Conservation (phyloP, 2,888 invertebrate genomes). For the Yponomeuta sedellus region DNA sequence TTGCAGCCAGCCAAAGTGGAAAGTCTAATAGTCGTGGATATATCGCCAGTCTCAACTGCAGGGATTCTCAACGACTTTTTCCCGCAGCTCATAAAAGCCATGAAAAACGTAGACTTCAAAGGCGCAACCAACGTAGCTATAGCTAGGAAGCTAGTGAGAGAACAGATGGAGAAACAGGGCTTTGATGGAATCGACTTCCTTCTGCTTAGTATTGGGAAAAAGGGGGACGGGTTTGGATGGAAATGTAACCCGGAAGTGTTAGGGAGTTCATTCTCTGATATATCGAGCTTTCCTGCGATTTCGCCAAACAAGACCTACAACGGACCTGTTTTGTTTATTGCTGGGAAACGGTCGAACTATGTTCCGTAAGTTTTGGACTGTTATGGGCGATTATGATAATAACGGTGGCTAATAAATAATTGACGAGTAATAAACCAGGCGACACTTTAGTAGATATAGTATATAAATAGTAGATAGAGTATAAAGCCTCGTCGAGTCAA, state of each 20-base stretch:
- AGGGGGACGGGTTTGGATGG: constrained; percentile 43
- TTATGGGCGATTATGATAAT: neutral
- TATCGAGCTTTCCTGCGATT: constrained; percentile 43
- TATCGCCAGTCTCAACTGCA: constrained; percentile 78
- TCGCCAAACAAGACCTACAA: constrained; percentile 33
- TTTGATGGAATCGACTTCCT: constrained; percentile 37
- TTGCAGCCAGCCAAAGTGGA: constrained; percentile 73
- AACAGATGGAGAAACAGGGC: constrained; percentile 33
- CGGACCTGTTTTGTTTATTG: constrained; percentile 51
- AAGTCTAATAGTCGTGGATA: constrained; percentile 81
- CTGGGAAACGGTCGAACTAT: constrained; percentile 45
- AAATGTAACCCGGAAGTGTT: constrained; percentile 42
- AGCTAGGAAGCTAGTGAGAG: constrained; percentile 69
- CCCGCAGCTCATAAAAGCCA: constrained; percentile 58
- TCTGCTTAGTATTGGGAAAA: constrained; percentile 40
- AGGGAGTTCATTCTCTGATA: constrained; percentile 31
- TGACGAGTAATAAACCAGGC: neutral
- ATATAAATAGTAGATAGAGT: too few species aligned
- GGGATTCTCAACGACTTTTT: constrained; percentile 74
- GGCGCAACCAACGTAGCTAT: constrained; percentile 71
- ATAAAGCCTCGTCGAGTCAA: too few species aligned
- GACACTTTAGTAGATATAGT: too few species aligned
- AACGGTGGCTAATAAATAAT: too few species aligned
- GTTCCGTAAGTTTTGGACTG: constrained; percentile 42
- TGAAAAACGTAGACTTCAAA: constrained; percentile 76